phyloP scores from a whole-genome alignment of 2,113 vertebrate genomes.

The Gobiocypris rarus region DNA sequence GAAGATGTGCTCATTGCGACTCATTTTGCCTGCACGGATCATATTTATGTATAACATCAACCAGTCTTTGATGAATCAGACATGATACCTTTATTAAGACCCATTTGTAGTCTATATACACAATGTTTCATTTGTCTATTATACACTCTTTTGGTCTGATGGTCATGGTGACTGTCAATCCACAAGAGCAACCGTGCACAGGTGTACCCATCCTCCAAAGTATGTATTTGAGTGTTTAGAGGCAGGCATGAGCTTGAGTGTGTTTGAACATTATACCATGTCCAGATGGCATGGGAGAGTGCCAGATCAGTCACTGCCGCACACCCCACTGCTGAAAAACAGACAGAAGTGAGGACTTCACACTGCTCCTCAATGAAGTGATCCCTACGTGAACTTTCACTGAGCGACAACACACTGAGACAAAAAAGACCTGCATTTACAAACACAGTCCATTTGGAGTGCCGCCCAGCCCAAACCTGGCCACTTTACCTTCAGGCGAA shows the following conservation, averaged over 20 bases:
- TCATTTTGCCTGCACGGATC: too few species aligned
- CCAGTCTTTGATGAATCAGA: background rate
- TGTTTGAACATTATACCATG: slow-evolving; percentile 63
- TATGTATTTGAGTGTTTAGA: slow-evolving; percentile 56
- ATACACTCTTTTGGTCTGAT: background rate
- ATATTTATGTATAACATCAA: background rate
- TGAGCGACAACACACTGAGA: slow-evolving; percentile 58
- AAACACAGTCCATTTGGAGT: slow-evolving; percentile 53
- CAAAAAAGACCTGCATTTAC: slow-evolving; percentile 56
- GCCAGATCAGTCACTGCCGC: slow-evolving; percentile 67
- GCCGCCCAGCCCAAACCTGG: slow-evolving; percentile 39
- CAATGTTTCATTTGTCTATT: background rate
- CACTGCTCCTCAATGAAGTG: slow-evolving; percentile 58
- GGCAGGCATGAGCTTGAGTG: slow-evolving; percentile 50
- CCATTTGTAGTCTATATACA: background rate
- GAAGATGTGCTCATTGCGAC: too few species aligned
- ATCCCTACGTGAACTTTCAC: slow-evolving; percentile 61
- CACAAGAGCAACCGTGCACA: slow-evolving; percentile 32
- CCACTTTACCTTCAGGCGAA: slow-evolving; percentile 56
- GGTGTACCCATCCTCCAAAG: slow-evolving; percentile 48
- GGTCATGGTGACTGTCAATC: background rate
- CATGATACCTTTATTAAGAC: background rate
- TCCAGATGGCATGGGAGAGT: slow-evolving; percentile 66
- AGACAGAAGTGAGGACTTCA: slow-evolving; percentile 54
- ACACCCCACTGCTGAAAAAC: slow-evolving; percentile 58